These are phyloP conservation scores for Campopleginae sp. DNA, from an alignment of 2,888 invertebrate genomes.

Conservation along the genomic window DNA sequence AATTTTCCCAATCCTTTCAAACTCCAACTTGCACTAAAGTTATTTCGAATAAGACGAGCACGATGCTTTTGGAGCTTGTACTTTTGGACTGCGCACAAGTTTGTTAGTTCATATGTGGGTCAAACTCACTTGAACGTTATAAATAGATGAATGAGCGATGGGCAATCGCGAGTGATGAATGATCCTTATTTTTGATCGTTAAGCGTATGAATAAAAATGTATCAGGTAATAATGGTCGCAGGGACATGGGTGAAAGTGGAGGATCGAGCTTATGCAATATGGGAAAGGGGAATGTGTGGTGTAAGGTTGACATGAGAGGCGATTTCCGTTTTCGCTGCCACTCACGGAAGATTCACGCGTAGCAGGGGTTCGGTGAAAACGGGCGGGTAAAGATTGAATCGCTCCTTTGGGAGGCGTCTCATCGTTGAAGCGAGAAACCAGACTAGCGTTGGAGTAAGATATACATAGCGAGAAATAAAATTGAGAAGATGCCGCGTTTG, in stretches of 20 bases:
- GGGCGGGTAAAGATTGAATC: slow-evolving; percentile 78
- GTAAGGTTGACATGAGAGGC: slow-evolving; percentile 51
- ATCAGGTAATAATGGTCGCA: slow-evolving; percentile 4
- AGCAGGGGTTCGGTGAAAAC: slow-evolving; percentile 46
- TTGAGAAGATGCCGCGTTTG: slow-evolving; percentile 48
- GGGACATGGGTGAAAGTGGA: slow-evolving; percentile 23
- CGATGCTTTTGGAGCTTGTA: background rate
- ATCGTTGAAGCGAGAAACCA: slow-evolving; percentile 59
- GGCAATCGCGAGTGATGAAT: background rate
- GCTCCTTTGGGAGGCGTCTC: slow-evolving; percentile 72
- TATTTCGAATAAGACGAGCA: background rate
- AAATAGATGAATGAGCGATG: background rate
- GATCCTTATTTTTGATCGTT: background rate
- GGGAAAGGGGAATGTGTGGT: slow-evolving; percentile 52
- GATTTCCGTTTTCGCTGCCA: slow-evolving; percentile 65
- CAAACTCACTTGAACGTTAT: background rate
- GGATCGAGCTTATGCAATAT: slow-evolving; percentile 24
- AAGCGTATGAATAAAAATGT: slow-evolving; percentile 17
- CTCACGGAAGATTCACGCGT: slow-evolving; percentile 58
- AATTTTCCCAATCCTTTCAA: background rate
- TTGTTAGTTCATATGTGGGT: background rate
- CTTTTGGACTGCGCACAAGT: background rate
- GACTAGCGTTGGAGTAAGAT: slow-evolving; percentile 21
- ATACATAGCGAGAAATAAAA: slow-evolving; percentile 28
- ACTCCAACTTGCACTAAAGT: background rate